Evolutionary conservation across 2,113 vertebrate species (phyloP).

Genomic region (Melanerpes aurifrons): DNA sequence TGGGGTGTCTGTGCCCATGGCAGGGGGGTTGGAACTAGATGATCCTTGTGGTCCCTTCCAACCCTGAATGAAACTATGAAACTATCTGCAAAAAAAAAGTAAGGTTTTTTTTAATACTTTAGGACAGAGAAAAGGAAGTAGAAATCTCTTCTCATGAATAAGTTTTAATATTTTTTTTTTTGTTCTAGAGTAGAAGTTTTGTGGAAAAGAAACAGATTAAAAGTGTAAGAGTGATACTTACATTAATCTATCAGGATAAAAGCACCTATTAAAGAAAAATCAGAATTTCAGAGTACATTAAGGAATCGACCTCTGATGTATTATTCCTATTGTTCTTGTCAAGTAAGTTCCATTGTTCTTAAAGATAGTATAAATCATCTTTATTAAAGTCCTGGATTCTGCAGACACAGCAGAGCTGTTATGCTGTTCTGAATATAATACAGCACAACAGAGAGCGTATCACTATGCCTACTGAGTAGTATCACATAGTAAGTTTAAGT

Average conservation of each 20-base stretch:
- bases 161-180: not conserved
- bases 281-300: not conserved
- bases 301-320: not conserved
- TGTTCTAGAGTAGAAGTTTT: not conserved
- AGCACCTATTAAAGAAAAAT: not conserved
- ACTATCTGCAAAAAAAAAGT: too few species aligned
- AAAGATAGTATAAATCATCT: not conserved
- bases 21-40: too few species aligned
- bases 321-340: not conserved
- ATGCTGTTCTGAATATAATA: not conserved
- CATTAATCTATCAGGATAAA: not conserved
- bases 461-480: not conserved
- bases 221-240: not conserved
- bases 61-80: too few species aligned
- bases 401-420: not conserved
- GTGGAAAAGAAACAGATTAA: not conserved
- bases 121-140: not conserved
- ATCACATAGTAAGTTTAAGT: not conserved
- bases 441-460: not conserved
- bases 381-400: not conserved
- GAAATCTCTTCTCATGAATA: not conserved
- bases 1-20: too few species aligned
- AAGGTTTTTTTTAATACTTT: not conserved
- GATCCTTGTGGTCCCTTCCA: too few species aligned
- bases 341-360: not conserved